Base-by-base conservation (phyloP, 1,140 invertebrate genomes). In the Camponotus pennsylvanicus region DNA sequence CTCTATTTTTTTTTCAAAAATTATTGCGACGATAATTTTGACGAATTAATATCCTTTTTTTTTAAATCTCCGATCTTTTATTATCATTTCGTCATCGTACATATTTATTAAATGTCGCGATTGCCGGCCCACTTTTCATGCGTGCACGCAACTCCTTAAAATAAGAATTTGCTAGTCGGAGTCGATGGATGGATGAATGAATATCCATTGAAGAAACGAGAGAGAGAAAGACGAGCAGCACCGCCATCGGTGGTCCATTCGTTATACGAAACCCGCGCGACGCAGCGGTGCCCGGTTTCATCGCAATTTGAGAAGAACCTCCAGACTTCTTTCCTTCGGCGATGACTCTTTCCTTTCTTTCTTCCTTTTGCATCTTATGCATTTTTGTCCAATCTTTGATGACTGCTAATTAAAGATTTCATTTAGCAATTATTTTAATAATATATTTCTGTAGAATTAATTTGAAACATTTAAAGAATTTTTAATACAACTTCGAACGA, bases 271-370 rank as follows among this genome's bases (percentile, higher is more conserved):
- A 95, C 94, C 93, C 86, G 86, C 85, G 82, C 88, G 90, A 92
- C 90, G 87, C 90, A 67, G 86, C 66, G 95, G 95, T 95, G 95
- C 94, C 92, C 71, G 93, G 92, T 95, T 95, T 94, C 95, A 92
- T 93, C 89, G 94, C 94, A 95, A 95, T 95, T 95, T 93, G 95
- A 95, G 94, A 52, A 52, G 49, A 95, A 91, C 91, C 90, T 93
- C 91, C 92, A 92, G 91, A 88, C 89, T 92, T 89, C 89, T 89
- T 52, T 88, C 71, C 78, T 83, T 88, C 90, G 78, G 83, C 86
- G 70, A 90, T 88, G 88, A 90, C 89, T 86, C 88, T 69, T 88
- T 79, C 70, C 69, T 87, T 85, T 61, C 66, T 76, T 61, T 59
- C 63, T 70, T 52, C 37, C 79, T 83, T 61, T 37, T 40, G 18